Evolutionary conservation across 2,888 invertebrate species (phyloP).

Genomic region (Brenthis hecate): DNA sequence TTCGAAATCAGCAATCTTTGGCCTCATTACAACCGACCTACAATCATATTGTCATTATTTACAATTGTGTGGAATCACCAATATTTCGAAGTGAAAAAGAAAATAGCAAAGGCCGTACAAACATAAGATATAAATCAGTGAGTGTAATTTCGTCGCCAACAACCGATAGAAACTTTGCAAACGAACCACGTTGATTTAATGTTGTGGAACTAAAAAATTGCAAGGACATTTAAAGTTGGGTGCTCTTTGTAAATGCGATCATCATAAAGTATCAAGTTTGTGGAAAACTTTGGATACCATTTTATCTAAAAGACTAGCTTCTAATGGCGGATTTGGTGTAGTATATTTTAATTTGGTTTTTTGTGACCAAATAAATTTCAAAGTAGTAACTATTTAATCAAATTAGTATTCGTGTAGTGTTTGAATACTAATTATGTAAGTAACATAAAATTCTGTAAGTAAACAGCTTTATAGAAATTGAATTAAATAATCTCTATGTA

Average conservation of each 20-base stretch:
- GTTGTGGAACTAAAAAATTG: constrained; percentile 36
- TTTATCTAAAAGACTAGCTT: too few species aligned
- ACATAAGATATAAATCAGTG: constrained; percentile 38
- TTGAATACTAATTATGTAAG: too few species aligned
- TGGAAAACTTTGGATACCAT: neutral
- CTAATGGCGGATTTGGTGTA: too few species aligned
- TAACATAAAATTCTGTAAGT: too few species aligned
- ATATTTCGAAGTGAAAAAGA: neutral
- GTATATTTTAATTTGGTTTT: too few species aligned
- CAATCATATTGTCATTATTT: constrained; percentile 15
- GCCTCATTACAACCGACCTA: constrained; percentile 5
- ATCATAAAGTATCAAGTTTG: constrained; percentile 20
- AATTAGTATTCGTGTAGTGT: too few species aligned
- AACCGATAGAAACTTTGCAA: constrained; percentile 39
- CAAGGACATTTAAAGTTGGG: constrained; percentile 6
- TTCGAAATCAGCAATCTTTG: constrained; percentile 1
- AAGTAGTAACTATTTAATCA: too few species aligned
- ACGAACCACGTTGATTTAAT: constrained; percentile 40
- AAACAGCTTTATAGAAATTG: too few species aligned
- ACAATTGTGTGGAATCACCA: constrained; percentile 3
- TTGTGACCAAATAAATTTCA: too few species aligned
- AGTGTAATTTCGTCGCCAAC: constrained; percentile 43
- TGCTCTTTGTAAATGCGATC: constrained; percentile 7
- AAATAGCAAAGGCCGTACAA: constrained; percentile 31
- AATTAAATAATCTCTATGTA: too few species aligned